Conservation (phyloP, 1,140 invertebrate genomes). For the Leptopilina clavipes region DNA sequence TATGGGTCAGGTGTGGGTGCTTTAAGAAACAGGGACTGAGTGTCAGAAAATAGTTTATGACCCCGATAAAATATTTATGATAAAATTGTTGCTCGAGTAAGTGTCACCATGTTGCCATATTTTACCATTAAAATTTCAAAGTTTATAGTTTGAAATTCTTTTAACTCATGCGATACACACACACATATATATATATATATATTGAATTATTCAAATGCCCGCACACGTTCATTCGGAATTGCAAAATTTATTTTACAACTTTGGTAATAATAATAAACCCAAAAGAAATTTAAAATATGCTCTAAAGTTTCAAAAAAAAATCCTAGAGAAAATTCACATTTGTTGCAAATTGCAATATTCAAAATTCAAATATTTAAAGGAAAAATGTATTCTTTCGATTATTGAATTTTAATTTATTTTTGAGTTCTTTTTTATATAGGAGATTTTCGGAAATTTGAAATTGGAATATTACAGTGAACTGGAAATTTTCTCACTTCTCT, state of each 20-base stretch:
- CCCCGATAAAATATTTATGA: background rate
- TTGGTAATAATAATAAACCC: no score
- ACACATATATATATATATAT: background rate
- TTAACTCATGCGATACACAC: background rate
- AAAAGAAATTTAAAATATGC: no score
- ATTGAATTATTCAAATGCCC: no score
- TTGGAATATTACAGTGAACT: background rate
- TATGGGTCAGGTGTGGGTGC: constrained; percentile 10
- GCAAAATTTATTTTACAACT: no score
- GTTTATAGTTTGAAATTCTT: background rate
- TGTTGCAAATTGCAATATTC: no score
- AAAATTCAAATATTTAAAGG: no score
- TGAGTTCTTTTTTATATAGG: no score
- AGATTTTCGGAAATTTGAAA: background rate
- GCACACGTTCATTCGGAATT: no score
- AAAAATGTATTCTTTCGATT: no score
- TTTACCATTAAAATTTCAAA: constrained; percentile 13
- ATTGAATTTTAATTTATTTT: no score
- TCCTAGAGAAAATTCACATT: no score
- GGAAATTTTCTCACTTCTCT: background rate
- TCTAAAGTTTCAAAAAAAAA: no score
- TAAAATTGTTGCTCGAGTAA: constrained; percentile 11
- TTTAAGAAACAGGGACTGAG: background rate
- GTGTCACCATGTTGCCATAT: constrained; percentile 8
- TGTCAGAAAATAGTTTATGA: constrained; percentile 17